phyloP scores from a whole-genome alignment of 2,797 vertebrate species.

The Ceryle rudis region DNA sequence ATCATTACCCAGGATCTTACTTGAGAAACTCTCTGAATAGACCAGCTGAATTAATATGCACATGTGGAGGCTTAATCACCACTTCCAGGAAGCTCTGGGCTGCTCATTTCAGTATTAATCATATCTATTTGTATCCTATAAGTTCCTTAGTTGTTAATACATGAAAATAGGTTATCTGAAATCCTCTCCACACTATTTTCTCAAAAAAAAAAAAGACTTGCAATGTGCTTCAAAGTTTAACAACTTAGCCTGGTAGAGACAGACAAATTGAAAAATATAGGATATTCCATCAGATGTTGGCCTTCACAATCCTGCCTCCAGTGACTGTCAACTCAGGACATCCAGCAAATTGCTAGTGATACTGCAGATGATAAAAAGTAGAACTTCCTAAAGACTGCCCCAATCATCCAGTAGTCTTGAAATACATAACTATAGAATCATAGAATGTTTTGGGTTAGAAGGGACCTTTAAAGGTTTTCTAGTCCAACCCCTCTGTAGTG shows the following conservation, averaged over 20 bases:
- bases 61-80: background rate
- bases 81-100: background rate
- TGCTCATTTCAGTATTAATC: background rate
- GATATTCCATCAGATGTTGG: background rate
- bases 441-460: background rate
- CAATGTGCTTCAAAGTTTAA: background rate
- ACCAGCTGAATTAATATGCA: background rate
- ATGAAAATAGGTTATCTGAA: background rate
- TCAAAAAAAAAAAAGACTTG: background rate
- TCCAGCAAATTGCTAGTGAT: background rate
- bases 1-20: background rate
- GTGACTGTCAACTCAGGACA: background rate
- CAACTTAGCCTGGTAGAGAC: background rate
- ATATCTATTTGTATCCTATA: background rate
- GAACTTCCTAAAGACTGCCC: background rate
- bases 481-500: background rate
- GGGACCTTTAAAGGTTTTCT: background rate
- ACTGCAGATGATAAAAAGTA: background rate
- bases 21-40: background rate
- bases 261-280: background rate
- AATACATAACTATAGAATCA: background rate
- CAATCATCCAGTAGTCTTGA: background rate
- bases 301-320: background rate
- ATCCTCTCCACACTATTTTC: background rate
- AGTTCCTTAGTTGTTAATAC: background rate